phyloP scores from a whole-genome alignment of 2,888 invertebrate genomes.

The Euzophera pinguis region DNA sequence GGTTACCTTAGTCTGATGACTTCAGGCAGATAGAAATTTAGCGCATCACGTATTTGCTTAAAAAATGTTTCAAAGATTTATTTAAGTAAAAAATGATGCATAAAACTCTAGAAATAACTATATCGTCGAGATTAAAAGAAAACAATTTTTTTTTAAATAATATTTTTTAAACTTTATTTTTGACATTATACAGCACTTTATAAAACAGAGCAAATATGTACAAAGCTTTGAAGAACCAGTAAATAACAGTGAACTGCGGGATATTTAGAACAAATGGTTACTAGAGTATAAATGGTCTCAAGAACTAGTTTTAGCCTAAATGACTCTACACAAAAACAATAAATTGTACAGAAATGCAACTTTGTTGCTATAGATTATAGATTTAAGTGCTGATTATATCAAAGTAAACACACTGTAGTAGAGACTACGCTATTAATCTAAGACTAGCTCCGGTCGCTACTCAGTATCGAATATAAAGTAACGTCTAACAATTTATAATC shows the following conservation, averaged over 20 bases:
- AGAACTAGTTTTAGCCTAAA: conserved; percentile 10
- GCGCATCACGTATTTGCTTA: too few species aligned
- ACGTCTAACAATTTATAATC: background rate
- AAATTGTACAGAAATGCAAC: conserved; percentile 47
- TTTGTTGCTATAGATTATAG: conserved; percentile 53
- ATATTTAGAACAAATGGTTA: conserved; percentile 29
- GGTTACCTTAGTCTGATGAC: too few species aligned
- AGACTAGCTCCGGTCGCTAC: conserved; percentile 70
- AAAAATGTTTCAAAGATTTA: too few species aligned
- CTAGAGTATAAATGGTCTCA: conserved; percentile 28
- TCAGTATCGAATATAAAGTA: conserved; percentile 51
- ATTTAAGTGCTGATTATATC: conserved; percentile 21
- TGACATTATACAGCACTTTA: conserved; percentile 33
- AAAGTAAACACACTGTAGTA: conserved; percentile 3
- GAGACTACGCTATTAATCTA: conserved; percentile 32
- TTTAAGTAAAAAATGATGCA: too few species aligned
- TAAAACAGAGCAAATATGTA: conserved; percentile 47
- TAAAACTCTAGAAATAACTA: too few species aligned
- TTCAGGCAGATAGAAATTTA: too few species aligned
- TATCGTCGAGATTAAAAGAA: conserved; percentile 21
- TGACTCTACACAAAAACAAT: conserved; percentile 36
- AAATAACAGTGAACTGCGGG: too few species aligned
- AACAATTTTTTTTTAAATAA: conserved; percentile 24
- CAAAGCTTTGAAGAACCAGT: conserved; percentile 36
- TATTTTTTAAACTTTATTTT: conserved; percentile 43